Evolutionary conservation across 2,888 invertebrate genomes (phyloP).

Genomic region (Lagria hirta): DNA sequence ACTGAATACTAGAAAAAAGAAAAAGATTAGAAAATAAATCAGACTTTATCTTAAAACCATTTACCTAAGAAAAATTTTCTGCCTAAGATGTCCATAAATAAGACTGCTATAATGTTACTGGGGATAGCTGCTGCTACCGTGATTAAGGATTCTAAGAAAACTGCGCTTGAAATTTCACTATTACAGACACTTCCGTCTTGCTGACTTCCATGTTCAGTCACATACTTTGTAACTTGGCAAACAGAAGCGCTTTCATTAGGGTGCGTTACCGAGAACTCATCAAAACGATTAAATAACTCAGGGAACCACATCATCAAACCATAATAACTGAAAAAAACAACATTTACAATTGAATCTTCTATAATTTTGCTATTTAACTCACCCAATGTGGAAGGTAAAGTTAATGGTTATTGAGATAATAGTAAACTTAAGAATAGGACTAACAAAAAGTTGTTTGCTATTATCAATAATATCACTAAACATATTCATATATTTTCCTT

Average conservation of each 20-base stretch:
- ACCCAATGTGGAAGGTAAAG: constrained; percentile 92
- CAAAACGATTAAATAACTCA: constrained; percentile 88
- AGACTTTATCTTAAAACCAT: constrained; percentile 14
- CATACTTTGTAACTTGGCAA: constrained; percentile 76
- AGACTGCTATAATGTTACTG: constrained; percentile 79
- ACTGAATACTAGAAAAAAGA: constrained; percentile 69
- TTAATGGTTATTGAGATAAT: constrained; percentile 84
- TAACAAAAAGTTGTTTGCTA: constrained; percentile 77
- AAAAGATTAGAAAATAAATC: not conserved
- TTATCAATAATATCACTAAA: constrained; percentile 75
- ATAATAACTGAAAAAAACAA: constrained; percentile 78
- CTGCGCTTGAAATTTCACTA: constrained; percentile 73
- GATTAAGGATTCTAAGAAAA: constrained; percentile 84
- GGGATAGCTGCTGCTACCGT: constrained; percentile 85
- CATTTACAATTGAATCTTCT: no score
- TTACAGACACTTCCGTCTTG: constrained; percentile 63
- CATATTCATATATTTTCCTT: constrained; percentile 73
- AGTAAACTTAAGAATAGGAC: constrained; percentile 81
- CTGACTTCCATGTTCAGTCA: constrained; percentile 64
- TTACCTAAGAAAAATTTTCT: constrained; percentile 80
- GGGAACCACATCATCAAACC: constrained; percentile 98
- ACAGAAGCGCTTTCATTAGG: constrained; percentile 67
- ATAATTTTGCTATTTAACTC: constrained; percentile 48
- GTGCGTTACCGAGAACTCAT: constrained; percentile 72
- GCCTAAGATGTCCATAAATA: constrained; percentile 81